Conservation (phyloP, 2,888 invertebrate genomes). For the Cataglyphis altisquamis region DNA sequence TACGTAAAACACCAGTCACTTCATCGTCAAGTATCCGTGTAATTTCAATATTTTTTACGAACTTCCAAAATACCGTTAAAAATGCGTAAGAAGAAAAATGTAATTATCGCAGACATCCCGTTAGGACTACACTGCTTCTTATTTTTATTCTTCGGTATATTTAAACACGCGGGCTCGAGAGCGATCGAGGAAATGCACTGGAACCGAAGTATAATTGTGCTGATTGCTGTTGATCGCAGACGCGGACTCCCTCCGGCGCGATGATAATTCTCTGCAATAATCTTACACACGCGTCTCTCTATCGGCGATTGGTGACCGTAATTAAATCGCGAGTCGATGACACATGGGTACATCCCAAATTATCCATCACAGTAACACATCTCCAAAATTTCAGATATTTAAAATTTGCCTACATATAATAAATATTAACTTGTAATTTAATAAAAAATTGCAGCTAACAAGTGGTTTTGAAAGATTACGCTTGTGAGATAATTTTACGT, state of each 20-base stretch:
- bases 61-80: conserved; percentile 10
- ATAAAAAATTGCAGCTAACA: neutral
- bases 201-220: conserved; percentile 66
- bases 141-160: conserved; percentile 14
- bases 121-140: neutral
- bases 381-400: neutral
- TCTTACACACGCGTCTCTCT: conserved; percentile 41
- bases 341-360: neutral
- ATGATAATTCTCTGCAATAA: conserved; percentile 64
- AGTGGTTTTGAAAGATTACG: neutral
- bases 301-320: conserved; percentile 45
- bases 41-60: conserved; percentile 21
- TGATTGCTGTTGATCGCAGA: conserved; percentile 58
- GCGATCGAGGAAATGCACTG: conserved; percentile 55
- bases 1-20: no score
- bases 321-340: conserved; percentile 52
- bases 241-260: conserved; percentile 48
- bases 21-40: neutral
- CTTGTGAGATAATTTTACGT: no score
- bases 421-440: neutral
- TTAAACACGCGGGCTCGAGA: conserved; percentile 29
- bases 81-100: conserved; percentile 18
- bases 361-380: neutral
- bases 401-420: neutral
- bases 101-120: conserved; percentile 23